Evolutionary conservation across 2,797 vertebrate genomes (phyloP).

Genomic region (Periophthalmus magnuspinnatus): DNA sequence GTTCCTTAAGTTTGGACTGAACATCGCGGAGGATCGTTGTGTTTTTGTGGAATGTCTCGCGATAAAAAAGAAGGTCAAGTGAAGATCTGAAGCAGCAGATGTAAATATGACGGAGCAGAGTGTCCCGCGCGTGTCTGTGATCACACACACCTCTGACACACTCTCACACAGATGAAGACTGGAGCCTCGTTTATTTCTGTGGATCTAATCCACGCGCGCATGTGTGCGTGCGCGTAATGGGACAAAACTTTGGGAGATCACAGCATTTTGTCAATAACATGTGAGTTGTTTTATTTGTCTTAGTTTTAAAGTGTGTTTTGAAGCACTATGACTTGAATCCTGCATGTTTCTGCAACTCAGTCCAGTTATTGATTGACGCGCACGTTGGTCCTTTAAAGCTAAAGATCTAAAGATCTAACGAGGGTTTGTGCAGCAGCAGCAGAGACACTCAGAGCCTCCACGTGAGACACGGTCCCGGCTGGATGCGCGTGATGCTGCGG

Average conservation of each 20-base stretch:
- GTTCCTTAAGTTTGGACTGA: constrained; percentile 40
- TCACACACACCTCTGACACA: neutral
- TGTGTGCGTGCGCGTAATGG: constrained; percentile 61
- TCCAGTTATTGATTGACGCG: constrained; percentile 40
- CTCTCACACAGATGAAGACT: constrained; percentile 24
- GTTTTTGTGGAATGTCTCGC: constrained; percentile 25
- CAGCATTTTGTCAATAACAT: constrained; percentile 52
- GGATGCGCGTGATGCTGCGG: constrained; percentile 66
- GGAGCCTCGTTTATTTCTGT: constrained; percentile 9
- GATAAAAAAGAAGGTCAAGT: constrained; percentile 25
- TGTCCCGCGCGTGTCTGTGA: constrained; percentile 11
- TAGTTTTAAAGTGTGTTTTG: constrained; percentile 46
- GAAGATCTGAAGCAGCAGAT: constrained; percentile 21
- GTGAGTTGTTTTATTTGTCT: constrained; percentile 19
- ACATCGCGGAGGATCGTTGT: constrained; percentile 17
- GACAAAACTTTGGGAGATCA: constrained; percentile 71
- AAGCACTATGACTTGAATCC: constrained; percentile 61
- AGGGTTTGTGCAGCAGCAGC: constrained; percentile 50
- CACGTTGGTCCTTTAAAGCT: constrained; percentile 46
- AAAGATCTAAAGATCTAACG: constrained; percentile 57
- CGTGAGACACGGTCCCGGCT: constrained; percentile 25
- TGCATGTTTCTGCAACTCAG: constrained; percentile 27
- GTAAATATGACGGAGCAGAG: constrained; percentile 45
- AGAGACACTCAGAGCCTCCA: constrained; percentile 35
- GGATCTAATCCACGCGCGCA: constrained; percentile 39